phyloP scores from a whole-genome alignment of 2,888 invertebrate genomes.

The Nemapogon koenigi region DNA sequence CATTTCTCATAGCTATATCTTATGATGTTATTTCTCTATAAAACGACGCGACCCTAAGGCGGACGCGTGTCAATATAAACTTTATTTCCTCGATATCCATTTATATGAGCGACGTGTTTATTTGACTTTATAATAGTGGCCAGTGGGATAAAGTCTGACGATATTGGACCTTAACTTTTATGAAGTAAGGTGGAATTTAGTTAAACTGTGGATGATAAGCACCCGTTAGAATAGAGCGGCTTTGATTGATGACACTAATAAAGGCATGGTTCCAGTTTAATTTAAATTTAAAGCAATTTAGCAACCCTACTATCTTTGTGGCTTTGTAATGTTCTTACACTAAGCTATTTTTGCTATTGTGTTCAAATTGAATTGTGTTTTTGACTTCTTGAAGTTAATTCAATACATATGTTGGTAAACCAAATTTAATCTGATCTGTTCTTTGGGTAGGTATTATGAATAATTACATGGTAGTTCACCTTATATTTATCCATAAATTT shows the following conservation, averaged over 20 bases:
- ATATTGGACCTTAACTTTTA: conserved; percentile 26
- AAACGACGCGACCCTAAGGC: conserved; percentile 19
- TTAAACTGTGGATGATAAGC: conserved; percentile 21
- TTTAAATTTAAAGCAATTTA: conserved; percentile 64
- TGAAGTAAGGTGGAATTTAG: conserved; percentile 35
- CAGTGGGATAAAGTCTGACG: conserved; percentile 24
- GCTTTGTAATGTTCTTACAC: no score
- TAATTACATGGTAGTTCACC: no score
- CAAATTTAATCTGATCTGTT: no score
- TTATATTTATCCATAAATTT: no score
- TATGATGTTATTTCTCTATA: no score
- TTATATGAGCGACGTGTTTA: conserved; percentile 54
- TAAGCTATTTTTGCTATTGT: no score
- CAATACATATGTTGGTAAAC: no score
- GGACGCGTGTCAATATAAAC: conserved; percentile 49
- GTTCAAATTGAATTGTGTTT: no score
- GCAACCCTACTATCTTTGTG: conserved; percentile 31
- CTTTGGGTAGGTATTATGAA: no score
- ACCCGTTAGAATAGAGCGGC: conserved; percentile 39
- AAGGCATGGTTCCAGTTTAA: conserved; percentile 63
- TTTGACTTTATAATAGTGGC: conserved; percentile 50
- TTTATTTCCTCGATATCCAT: conserved; percentile 50
- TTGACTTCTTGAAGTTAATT: no score
- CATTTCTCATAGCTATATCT: no score
- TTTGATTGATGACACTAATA: conserved; percentile 64